Evolutionary conservation across 2,113 vertebrate genomes (phyloP).

Genomic region (Gnathonemus echidnorhynchus): DNA sequence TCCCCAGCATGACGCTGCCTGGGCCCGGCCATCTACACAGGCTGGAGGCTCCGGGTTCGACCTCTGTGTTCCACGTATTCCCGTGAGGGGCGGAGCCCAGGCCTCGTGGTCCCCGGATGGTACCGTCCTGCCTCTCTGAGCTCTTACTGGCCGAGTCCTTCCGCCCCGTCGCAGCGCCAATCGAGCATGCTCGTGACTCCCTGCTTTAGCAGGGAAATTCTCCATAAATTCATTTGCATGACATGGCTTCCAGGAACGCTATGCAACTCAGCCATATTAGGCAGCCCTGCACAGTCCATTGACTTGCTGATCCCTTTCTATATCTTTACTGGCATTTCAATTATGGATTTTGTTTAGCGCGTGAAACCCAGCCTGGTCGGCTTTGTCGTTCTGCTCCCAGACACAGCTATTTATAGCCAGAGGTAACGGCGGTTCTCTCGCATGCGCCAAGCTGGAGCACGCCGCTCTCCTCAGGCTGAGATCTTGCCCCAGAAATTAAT

Average conservation of each 20-base stretch:
- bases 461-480: neutral
- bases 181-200: neutral
- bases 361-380: neutral
- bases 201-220: neutral
- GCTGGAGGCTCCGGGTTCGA: neutral
- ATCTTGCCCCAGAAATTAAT: neutral
- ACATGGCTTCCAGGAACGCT: neutral
- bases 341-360: neutral
- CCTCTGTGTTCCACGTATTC: neutral
- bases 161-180: neutral
- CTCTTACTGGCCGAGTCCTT: neutral
- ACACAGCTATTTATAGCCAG: slow-evolving; percentile 3
- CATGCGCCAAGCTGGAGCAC: neutral
- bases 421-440: neutral
- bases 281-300: neutral
- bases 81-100: neutral
- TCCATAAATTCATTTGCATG: neutral
- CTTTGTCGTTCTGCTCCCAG: neutral
- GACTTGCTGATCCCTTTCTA: neutral
- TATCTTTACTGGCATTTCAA: slow-evolving; percentile 1
- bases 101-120: neutral
- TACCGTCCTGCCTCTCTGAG: neutral
- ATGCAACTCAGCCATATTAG: neutral
- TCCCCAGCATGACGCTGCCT: neutral
- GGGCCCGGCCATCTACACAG: neutral